Base-by-base conservation (phyloP, 1,140 invertebrate genomes). In the Littorina saxatilis region DNA sequence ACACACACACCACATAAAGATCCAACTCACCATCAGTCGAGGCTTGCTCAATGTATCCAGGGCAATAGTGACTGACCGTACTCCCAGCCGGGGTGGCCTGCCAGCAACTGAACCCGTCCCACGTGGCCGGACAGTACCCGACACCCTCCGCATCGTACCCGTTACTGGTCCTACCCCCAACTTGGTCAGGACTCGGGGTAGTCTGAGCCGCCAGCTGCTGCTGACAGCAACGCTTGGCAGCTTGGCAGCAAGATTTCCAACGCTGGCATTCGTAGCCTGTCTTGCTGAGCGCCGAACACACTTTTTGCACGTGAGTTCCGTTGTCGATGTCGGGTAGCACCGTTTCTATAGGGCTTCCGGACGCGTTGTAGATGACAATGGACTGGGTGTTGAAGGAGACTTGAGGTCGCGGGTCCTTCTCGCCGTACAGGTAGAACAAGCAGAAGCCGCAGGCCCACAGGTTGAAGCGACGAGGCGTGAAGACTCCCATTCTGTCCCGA, bases 1-100 rank as follows among this genome's bases (percentile, higher is more conserved):
- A n/a, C n/a, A n/a, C n/a, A n/a, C n/a, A n/a, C n/a, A n/a, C n/a
- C n/a, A n/a, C n/a, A n/a, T n/a, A n/a, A n/a, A n/a, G n/a, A n/a
- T n/a, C n/a, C n/a, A n/a, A 82, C 74, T 85, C 81, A 85, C 84
- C 82, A 35, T 80, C 43, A 23, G 47, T 50, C 23, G 68, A 63
- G n/a, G 66, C 63, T 43, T 86, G 82, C 32, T 86, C 85, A 15
- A 86, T 75, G 52, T 96, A 97, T 82, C 92, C 92, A 23, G 96
- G 96, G 92, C 97, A 97, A n/a, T 93, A 92, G 61, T 94, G 94
- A 88, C 93, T 95, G 13, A 95, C 96, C 35, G 94, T 94, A 76
- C 92, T 90, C 86, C 96, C 96, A 29, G 96, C 96, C 20, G 93
- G 92, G 11, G 96, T 97, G 88, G 95, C 94, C 37, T 96, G 95